A percentile compares a stretch with the other conserved stretches of the same genome.
Conservation (phyloP, 2,113 vertebrate species). For the Mus pahari region DNA sequence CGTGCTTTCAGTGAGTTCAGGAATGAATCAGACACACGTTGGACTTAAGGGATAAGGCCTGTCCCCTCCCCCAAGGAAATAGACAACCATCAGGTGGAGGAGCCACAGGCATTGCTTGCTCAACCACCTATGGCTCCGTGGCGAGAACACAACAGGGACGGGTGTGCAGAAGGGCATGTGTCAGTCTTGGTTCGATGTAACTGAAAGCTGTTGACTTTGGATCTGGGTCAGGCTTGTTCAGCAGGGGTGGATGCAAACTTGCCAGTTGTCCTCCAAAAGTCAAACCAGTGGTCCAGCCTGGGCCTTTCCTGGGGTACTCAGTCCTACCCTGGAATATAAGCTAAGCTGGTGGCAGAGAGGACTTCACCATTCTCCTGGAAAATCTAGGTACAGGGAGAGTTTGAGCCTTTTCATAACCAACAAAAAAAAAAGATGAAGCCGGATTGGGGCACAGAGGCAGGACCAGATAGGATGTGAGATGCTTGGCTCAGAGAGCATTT, state of each 20-base stretch:
- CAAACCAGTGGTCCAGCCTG: not conserved
- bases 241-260: not conserved
- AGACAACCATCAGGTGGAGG: accelerated
- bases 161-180: not conserved
- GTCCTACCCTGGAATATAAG: not conserved
- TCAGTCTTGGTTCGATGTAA: not conserved
- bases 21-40: not conserved
- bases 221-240: not conserved
- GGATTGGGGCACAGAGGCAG: not conserved
- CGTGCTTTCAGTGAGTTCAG: not conserved
- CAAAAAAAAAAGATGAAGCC: slow-evolving; percentile 18
- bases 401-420: not conserved
- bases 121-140: too few relatives aligned
- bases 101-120: not conserved
- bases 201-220: not conserved
- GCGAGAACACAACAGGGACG: not conserved
- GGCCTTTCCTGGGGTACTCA: accelerated
- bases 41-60: not conserved
- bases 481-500: not conserved
- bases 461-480: not conserved
- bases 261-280: not conserved
- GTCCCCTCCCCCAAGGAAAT: not conserved
- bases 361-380: not conserved
- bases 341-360: not conserved
- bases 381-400: accelerated